A percentile compares a stretch with the other conserved stretches of the same genome.
These are phyloP conservation scores for Rhinoptilus africanus DNA, from an alignment of 2,113 vertebrate species.

Conservation along the genomic window DNA sequence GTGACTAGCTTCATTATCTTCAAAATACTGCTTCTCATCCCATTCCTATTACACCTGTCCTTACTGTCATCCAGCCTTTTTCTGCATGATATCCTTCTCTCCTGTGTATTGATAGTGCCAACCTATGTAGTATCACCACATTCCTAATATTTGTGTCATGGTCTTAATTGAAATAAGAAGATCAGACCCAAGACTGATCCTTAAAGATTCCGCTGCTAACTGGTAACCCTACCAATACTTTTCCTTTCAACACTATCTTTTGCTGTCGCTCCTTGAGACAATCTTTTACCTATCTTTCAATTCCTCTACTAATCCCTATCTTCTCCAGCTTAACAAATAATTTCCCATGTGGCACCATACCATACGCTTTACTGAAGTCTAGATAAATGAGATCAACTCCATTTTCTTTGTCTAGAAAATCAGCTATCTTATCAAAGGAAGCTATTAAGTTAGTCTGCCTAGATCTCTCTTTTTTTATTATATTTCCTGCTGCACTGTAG, in stretches of 20 bases:
- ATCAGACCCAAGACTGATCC: slow-evolving; percentile 13
- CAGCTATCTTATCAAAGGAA: slow-evolving; percentile 49
- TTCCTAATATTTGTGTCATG: slow-evolving; percentile 13
- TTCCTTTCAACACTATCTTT: slow-evolving; percentile 49
- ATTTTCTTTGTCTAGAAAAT: slow-evolving; percentile 62
- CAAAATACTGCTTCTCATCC: slow-evolving; percentile 14
- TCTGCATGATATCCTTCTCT: slow-evolving; percentile 13
- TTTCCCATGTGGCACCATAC: slow-evolving; percentile 45
- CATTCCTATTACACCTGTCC: not conserved
- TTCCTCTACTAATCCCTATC: slow-evolving; percentile 58
- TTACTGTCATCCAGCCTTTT: slow-evolving; percentile 8
- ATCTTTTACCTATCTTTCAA: slow-evolving; percentile 49
- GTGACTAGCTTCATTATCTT: slow-evolving; percentile 28
- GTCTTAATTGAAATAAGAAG: slow-evolving; percentile 27
- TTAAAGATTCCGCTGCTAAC: slow-evolving; percentile 37
- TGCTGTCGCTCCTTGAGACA: not conserved
- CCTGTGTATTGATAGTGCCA: not conserved
- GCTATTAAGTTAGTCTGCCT: slow-evolving; percentile 20
- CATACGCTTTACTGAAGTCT: not conserved
- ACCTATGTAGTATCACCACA: not conserved
- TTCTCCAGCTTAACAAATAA: slow-evolving; percentile 56
- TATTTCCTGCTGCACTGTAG: not conserved
- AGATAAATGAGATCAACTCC: slow-evolving; percentile 23
- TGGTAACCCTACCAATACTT: not conserved
- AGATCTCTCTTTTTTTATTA: not conserved